These are phyloP conservation scores for Eonycteris spelaea DNA, from an alignment of 2,113 vertebrate genomes.

Conservation along the genomic window DNA sequence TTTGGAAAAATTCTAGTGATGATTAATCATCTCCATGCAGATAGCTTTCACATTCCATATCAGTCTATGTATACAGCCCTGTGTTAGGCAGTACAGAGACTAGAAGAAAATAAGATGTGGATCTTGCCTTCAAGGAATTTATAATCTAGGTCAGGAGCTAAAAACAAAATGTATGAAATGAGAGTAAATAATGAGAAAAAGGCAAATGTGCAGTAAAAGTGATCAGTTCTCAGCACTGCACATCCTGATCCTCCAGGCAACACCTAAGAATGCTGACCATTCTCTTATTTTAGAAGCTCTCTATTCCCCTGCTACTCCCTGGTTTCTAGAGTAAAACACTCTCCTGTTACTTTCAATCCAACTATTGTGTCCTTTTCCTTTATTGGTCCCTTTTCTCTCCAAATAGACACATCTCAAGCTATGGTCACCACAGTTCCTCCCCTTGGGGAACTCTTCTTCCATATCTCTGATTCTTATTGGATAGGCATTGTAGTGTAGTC, in stretches of 20 bases:
- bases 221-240: background rate
- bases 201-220: background rate
- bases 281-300: background rate
- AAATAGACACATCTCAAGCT: background rate
- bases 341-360: background rate
- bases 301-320: background rate
- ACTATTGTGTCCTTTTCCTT: background rate
- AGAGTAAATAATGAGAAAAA: background rate
- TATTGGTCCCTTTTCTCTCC: background rate
- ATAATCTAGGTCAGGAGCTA: background rate
- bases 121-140: background rate
- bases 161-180: background rate
- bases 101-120: background rate
- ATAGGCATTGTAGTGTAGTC: background rate
- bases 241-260: background rate
- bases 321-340: background rate
- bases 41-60: conserved; percentile 14
- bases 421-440: background rate
- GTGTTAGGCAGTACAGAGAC: background rate
- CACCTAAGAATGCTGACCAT: background rate
- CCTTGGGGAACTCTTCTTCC: background rate
- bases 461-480: background rate
- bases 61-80: background rate
- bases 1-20: conserved; percentile 50
- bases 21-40: conserved; percentile 47